Evolutionary conservation across 1,140 invertebrate genomes (phyloP), one percentile per base, ranked within the genome.

Genomic region (Cydia strobilella): DNA sequence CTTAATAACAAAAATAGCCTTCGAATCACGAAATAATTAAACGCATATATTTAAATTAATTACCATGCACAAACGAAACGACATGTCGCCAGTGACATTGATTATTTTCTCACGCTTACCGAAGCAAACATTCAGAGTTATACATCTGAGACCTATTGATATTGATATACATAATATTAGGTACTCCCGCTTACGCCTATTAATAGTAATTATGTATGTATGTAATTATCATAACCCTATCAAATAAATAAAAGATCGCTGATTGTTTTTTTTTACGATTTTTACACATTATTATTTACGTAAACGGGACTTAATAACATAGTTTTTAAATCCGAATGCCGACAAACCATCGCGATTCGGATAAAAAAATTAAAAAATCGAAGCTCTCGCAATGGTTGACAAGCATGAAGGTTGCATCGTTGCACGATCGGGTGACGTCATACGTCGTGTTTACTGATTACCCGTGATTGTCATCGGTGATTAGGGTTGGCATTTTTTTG

Each of bases 391-490:
- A 85, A 88, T 83, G 75, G 81, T 79, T 86, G 87, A 88, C 84
- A 86, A 78, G 76, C 90, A 79, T 90, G 90, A 91, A 91, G 90
- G 88, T 72, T 87, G 87, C 84, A 84, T 78, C 81, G 77, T 74
- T 79, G 85, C 86, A 89, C 85, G 87, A 84, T 39, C 71, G n/a
- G 35, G 76, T 84, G 85, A 90, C 88, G 88, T 90, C 89, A 90
- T 81, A 79, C 74, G 77, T 80, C 77, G 77, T 87, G 82, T 89
- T 90, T 88, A 84, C 82, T 87, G 82, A 90, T 90, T 88, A 84
- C 82, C 76, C 75, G 71, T 78, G 76, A 87, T 82, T 87, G 84
- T 86, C 86, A 82, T 86, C 83, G 81, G 74, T 39, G 59, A 12
- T 23, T 83, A 90, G 83, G 84, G 87, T 74, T 88, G 82, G 2